Conservation (phyloP, 2,888 invertebrate species). For the Lithosia quadra region DNA sequence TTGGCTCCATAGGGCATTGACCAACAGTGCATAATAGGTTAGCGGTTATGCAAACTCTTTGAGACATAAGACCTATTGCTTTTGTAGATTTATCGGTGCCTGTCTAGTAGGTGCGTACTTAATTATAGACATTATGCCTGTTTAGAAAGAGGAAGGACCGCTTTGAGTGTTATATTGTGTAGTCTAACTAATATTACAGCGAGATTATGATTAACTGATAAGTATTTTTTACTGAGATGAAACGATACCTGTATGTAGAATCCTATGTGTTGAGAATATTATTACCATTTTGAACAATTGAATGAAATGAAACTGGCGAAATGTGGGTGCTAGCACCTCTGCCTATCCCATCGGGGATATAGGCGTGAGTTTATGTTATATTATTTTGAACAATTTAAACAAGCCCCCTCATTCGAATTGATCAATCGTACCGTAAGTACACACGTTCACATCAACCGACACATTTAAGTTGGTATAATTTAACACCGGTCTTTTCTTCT, state of each 20-base stretch:
- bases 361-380: no score
- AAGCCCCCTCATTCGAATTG: no score
- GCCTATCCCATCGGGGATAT: no score
- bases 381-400: not conserved
- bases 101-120: not conserved
- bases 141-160: not conserved
- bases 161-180: not conserved
- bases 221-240: not conserved
- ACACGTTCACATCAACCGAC: no score
- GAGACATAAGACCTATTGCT: constrained; percentile 28
- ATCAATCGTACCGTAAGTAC: no score
- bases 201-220: not conserved
- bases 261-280: no score
- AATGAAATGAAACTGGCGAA: no score
- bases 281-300: no score
- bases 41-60: constrained; percentile 41
- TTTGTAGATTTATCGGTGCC: constrained; percentile 7
- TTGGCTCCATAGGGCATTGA: constrained; percentile 53
- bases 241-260: not conserved
- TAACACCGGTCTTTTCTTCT: no score
- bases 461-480: no score
- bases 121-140: not conserved
- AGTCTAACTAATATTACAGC: not conserved
- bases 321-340: no score
- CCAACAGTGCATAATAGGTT: constrained; percentile 47